These are phyloP conservation scores for Euzetes globulus DNA, from an alignment of 2,888 invertebrate genomes.

Conservation along the genomic window DNA sequence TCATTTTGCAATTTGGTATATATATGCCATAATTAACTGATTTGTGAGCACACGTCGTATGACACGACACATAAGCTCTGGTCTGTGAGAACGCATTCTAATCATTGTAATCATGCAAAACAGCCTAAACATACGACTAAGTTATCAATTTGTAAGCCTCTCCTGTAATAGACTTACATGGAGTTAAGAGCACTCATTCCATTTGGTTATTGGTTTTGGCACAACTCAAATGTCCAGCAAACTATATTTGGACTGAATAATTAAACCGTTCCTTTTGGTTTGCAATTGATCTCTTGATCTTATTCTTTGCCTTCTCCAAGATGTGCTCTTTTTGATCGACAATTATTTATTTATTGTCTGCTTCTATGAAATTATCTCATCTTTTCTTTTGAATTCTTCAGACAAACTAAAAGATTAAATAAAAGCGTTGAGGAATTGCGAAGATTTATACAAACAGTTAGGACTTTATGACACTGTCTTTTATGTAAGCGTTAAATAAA, in stretches of 20 bases:
- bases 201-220: conserved; percentile 10
- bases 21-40: conserved; percentile 19
- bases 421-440: background rate
- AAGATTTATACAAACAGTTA: background rate
- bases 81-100: background rate
- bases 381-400: background rate
- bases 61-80: background rate
- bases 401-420: background rate
- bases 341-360: background rate
- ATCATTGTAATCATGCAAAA: background rate
- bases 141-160: conserved; percentile 3
- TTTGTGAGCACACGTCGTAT: background rate
- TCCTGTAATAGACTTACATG: background rate
- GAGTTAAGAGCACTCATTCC: conserved; percentile 8
- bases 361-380: background rate
- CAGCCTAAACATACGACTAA: background rate
- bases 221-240: background rate
- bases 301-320: background rate
- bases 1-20: conserved; percentile 9
- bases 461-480: background rate
- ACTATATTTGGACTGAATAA: background rate
- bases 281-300: conserved; percentile 4
- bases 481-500: background rate
- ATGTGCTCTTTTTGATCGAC: background rate
- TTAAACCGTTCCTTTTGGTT: conserved; percentile 6